Base-by-base conservation (phyloP, 2,113 vertebrate species). In the Myanophis thanlyinensis region DNA sequence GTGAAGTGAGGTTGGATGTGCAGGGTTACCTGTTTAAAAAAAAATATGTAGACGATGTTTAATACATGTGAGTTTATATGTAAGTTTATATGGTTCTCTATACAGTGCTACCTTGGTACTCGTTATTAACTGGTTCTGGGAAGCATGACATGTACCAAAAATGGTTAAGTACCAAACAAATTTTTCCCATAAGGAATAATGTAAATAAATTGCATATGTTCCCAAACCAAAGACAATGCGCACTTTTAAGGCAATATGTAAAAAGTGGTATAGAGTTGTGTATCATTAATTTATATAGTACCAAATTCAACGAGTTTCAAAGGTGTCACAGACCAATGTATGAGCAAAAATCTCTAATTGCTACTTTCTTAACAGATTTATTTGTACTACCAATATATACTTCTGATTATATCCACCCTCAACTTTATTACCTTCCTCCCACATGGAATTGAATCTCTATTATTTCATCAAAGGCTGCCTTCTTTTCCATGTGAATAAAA, bases 1-100 rank as follows among this genome's bases (percentile, higher is more conserved):
- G 96, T 99, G 99, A 91, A 99, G 98, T 0, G 99, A 99, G 27
- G 99, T 99, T 91, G 99, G 99, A 95, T 99, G 99, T 80, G 99
- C 98, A 22, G 99, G 99, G 97, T 99, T 99, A 93, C 99, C 99
- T 99, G 97, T 95, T n/a, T 87, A 95, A 91, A 87, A n/a, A 97
- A 92, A 89, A 23, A 97, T 95, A 94, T 84, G 92, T 73, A 94
- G 94, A 92, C 0, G 40, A 1, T 86, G 92, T 91, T 53, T 85
- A 3, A 44, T 73, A 18, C 5, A 47, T 20, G n/a, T 22, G 23
- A 47, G 9, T 56, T 88, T 88, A 20, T 35, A 67, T 18, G 62
- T 67, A 67, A 15, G 4, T 15, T 67, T 67, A 35, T 67, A 67
- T 13, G 12, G 30, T 13, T 67, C 59, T 67, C 30, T 67, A n/a